Conservation (phyloP, 1,140 invertebrate species). For the Drosophila asahinai region DNA sequence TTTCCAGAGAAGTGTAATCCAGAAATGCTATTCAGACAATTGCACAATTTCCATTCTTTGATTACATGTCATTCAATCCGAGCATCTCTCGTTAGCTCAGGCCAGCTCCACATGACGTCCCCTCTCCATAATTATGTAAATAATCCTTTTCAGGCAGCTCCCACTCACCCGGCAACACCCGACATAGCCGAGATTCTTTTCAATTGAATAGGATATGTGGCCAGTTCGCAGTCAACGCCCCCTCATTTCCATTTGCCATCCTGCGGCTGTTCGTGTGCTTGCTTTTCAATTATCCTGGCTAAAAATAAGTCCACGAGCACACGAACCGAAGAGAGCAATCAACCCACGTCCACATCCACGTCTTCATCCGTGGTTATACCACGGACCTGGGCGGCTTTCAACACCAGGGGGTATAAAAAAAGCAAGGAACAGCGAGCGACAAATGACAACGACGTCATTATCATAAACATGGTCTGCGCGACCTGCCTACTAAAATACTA, state of each 20-base stretch:
- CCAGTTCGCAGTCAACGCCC: slow-evolving; percentile 29
- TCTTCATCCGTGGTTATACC: slow-evolving; percentile 6
- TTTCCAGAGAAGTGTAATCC: slow-evolving; percentile 2
- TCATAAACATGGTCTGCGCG: slow-evolving; percentile 58
- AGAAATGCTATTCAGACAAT: slow-evolving; percentile 30
- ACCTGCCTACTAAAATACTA: slow-evolving; percentile 43
- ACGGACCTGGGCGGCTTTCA: slow-evolving; percentile 30
- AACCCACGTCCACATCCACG: slow-evolving; percentile 9
- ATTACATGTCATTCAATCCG: slow-evolving; percentile 42
- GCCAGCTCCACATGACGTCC: slow-evolving; percentile 25
- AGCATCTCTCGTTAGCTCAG: slow-evolving; percentile 39
- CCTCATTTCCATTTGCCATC: slow-evolving; percentile 29
- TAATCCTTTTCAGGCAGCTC: slow-evolving; percentile 38
- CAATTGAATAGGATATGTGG: slow-evolving; percentile 47
- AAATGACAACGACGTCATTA: slow-evolving; percentile 71
- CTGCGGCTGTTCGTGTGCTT: slow-evolving; percentile 52
- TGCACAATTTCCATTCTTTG: slow-evolving; percentile 46
- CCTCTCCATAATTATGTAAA: slow-evolving; percentile 60
- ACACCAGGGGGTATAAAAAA: slow-evolving; percentile 20
- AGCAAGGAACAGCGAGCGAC: slow-evolving; percentile 25
- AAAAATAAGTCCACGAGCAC: slow-evolving; percentile 60
- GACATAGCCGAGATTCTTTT: slow-evolving; percentile 50
- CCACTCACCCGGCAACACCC: not conserved
- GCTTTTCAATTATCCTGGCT: slow-evolving; percentile 78
- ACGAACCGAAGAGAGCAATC: slow-evolving; percentile 37